Evolutionary conservation across 2,113 vertebrate species (phyloP).

Genomic region (Colossoma macropomum): DNA sequence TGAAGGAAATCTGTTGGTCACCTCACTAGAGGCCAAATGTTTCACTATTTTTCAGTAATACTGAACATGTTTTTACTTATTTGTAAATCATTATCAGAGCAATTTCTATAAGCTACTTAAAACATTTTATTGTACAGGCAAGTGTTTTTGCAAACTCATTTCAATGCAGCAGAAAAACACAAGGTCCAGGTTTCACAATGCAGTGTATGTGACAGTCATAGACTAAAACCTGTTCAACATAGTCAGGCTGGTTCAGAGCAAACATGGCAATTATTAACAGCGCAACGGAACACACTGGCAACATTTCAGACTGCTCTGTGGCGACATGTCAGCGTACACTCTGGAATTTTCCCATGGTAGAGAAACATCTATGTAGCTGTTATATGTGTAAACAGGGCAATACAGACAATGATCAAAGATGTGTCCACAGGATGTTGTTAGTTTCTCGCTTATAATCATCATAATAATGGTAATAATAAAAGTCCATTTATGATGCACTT

Average conservation of each 20-base stretch:
- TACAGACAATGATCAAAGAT: constrained; percentile 6
- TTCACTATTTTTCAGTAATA: too few species aligned
- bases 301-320: constrained; percentile 26
- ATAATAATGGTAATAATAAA: too few species aligned
- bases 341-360: constrained; percentile 37
- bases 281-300: not conserved
- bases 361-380: constrained; percentile 20
- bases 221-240: constrained; percentile 11
- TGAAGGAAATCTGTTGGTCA: too few species aligned
- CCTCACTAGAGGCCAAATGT: too few species aligned
- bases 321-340: constrained; percentile 23
- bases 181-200: not conserved
- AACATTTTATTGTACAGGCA: too few species aligned
- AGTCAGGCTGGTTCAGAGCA: not conserved
- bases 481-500: too few species aligned
- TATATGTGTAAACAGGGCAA: constrained; percentile 23
- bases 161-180: too few species aligned
- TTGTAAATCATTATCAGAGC: too few species aligned
- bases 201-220: not conserved
- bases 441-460: too few species aligned
- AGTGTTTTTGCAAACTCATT: too few species aligned
- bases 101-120: too few species aligned
- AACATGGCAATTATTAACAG: constrained; percentile 22
- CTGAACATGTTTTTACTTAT: too few species aligned
- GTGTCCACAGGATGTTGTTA: not conserved